A percentile compares a stretch with the other conserved stretches of the same genome.
Conservation (phyloP, 2,113 vertebrate genomes). For the Calypte anna region DNA sequence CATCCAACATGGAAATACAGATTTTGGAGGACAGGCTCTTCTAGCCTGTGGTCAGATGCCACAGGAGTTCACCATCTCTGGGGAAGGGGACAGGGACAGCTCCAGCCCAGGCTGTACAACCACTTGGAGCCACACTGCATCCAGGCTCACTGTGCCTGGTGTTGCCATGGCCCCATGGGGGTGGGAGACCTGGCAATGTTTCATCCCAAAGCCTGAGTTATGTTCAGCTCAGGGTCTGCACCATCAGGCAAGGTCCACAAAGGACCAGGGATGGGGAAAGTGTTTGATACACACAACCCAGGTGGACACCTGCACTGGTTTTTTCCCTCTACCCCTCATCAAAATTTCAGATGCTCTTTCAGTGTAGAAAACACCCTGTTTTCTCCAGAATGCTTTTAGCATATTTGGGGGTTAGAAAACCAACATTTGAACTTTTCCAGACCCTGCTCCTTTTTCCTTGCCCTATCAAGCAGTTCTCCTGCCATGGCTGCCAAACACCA, state of each 20-base stretch:
- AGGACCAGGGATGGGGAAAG: background rate
- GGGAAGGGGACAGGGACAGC: background rate
- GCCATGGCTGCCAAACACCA: background rate
- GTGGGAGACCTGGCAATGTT: background rate
- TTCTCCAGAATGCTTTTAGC: fast-evolving
- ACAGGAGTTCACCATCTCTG: background rate
- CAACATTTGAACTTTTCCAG: background rate
- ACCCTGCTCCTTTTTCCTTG: background rate
- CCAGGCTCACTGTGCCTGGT: background rate
- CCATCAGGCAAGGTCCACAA: background rate
- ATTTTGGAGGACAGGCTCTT: background rate
- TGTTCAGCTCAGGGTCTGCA: background rate
- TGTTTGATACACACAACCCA: background rate
- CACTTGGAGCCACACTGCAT: fast-evolving
- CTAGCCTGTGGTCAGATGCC: background rate
- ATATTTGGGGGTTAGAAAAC: background rate
- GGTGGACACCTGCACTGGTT: fast-evolving
- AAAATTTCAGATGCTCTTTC: background rate
- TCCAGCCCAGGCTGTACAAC: background rate
- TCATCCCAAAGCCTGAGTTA: background rate
- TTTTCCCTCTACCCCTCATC: background rate
- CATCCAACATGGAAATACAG: background rate
- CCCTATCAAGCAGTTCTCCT: background rate
- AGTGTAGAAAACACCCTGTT: background rate
- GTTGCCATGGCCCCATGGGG: background rate